Evolutionary conservation across 2,888 invertebrate species (phyloP), one percentile per base, ranked within the genome.

Genomic region (Hemaris fuciformis): DNA sequence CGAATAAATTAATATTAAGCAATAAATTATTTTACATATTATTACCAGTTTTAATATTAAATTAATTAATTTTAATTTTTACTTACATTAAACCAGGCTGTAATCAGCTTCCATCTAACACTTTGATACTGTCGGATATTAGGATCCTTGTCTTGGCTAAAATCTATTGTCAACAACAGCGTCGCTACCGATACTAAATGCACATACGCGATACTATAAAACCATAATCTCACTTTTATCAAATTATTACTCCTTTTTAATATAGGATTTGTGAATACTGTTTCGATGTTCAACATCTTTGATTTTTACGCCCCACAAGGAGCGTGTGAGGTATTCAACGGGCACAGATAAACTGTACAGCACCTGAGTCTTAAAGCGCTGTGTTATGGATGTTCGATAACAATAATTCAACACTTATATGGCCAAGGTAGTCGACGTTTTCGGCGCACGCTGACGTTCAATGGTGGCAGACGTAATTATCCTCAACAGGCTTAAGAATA

Each of bases 1-100:
- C 38, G n/a, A 10, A n/a, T n/a, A n/a, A n/a, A n/a, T n/a, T n/a
- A n/a, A 5, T 5, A 5, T 38, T 38, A 38, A 38, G 2, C 3
- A 5, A 3, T 13, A 38, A 13, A 38, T 22, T 2, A 10, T 45
- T 20, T 8, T 8, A 0, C 0, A 20, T 45, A 45, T 6, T 3
- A 45, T 45, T 20, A 7, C 18, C 6, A 43, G 18, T 7, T 38
- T 2, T 38, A 5, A 13, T 10, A 13, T 13, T 38, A 45, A 3
- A 45, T 18, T 25, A 2, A 53, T 27, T 15, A n/a, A 53, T 7
- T 23, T 3, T 48, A 22, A 57, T 63, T 59, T n/a, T 20, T 57
- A 85, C 90, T 90, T 72, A 91, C 90, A 77, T 90, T 90, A 66
- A 89, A 89, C 90, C 90, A 90, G 7, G 85, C 76, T 0, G 91